Percentiles rank a stretch among this genome's conserved stretches.
phyloP scores from a whole-genome alignment of 2,888 invertebrate genomes.

The Pseudoips prasinana region DNA sequence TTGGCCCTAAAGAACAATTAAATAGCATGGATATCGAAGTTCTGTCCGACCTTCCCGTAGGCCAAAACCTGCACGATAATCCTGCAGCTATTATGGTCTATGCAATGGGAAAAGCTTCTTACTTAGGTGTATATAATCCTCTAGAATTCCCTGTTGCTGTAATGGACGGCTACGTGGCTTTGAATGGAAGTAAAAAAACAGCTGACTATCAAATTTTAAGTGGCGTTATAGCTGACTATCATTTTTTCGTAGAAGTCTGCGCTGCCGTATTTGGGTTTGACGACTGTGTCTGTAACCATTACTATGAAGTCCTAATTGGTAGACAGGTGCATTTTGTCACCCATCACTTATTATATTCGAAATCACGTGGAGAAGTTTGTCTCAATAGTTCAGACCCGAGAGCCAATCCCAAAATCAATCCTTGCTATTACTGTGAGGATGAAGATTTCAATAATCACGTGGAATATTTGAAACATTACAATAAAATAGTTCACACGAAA shows the following conservation, averaged over 20 bases:
- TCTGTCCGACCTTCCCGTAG: slow-evolving; percentile 61
- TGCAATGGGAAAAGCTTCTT: slow-evolving; percentile 34
- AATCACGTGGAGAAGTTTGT: slow-evolving; percentile 75
- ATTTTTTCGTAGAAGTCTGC: slow-evolving; percentile 16
- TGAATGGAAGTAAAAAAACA: slow-evolving; percentile 74
- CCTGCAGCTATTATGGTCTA: slow-evolving; percentile 39
- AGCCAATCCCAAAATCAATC: slow-evolving; percentile 78
- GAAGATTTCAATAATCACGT: slow-evolving; percentile 69
- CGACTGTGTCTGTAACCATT: slow-evolving; percentile 28
- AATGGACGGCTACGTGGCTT: slow-evolving; percentile 64
- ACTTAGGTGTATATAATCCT: slow-evolving; percentile 38
- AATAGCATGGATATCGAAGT: slow-evolving; percentile 46
- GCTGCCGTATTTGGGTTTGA: slow-evolving; percentile 24
- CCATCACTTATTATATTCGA: slow-evolving; percentile 49
- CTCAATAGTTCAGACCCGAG: slow-evolving; percentile 76
- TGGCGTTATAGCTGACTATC: slow-evolving; percentile 10
- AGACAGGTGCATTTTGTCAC: slow-evolving; percentile 21
- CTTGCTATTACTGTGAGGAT: slow-evolving; percentile 78
- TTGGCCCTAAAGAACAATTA: slow-evolving; percentile 63
- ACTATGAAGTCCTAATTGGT: slow-evolving; percentile 15
- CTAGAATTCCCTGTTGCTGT: slow-evolving; percentile 39
- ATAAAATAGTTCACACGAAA: slow-evolving; percentile 52
- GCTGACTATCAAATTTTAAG: slow-evolving; percentile 50
- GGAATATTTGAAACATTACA: slow-evolving; percentile 46
- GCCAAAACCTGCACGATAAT: slow-evolving; percentile 69